Evolutionary conservation across 2,888 invertebrate species (phyloP).

Genomic region (Fabriciana adippe): DNA sequence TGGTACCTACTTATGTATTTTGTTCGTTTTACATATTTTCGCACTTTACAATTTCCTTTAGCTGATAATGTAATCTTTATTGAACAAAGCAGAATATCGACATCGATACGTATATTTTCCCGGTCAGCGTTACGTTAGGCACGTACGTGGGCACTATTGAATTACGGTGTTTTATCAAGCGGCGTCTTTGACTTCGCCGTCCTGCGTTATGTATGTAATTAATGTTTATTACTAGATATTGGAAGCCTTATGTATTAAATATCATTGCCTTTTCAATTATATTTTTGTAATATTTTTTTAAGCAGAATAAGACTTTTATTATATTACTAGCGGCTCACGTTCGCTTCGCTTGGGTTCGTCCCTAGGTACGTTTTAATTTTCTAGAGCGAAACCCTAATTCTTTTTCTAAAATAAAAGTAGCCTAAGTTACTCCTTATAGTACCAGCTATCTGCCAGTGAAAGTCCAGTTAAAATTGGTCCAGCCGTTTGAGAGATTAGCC

Average conservation of each 20-base stretch:
- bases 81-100: background rate
- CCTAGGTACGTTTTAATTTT: too few species aligned
- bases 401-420: too few species aligned
- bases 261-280: background rate
- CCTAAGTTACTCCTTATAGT: too few species aligned
- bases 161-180: conserved; percentile 26
- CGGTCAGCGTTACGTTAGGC: conserved; percentile 3
- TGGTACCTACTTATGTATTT: too few species aligned
- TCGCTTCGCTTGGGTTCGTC: too few species aligned
- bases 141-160: conserved; percentile 22
- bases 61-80: background rate
- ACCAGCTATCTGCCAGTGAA: too few species aligned
- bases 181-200: conserved; percentile 23
- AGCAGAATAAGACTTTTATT: too few species aligned
- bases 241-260: conserved; percentile 3
- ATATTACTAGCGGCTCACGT: too few species aligned
- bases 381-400: too few species aligned
- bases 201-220: conserved; percentile 12
- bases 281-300: background rate
- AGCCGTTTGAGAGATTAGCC: too few species aligned
- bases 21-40: too few species aligned
- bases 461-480: too few species aligned
- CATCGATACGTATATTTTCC: conserved; percentile 3
- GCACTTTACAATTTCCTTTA: background rate
- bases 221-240: conserved; percentile 18